A percentile compares a stretch with the other conserved stretches of the same genome.
Evolutionary conservation across 1,140 invertebrate species (phyloP).

Genomic region (Xylocopa sonorina): DNA sequence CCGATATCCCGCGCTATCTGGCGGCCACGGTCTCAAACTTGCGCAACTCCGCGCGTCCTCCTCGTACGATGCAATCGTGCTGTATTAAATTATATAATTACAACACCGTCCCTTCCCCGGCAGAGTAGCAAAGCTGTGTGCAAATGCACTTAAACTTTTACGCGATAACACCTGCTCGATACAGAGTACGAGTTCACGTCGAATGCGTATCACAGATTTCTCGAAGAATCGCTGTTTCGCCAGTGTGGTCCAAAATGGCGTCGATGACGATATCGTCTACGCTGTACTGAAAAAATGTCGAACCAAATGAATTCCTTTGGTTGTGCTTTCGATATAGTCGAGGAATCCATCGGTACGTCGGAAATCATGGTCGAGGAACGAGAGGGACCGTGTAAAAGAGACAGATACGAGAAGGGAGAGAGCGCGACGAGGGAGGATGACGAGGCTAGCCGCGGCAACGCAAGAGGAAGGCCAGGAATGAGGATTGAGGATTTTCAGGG

Average conservation of each 20-base stretch:
- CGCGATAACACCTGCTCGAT: no score
- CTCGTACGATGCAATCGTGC: no score
- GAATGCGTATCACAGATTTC: no score
- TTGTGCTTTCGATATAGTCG: not conserved
- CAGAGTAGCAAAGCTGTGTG: no score
- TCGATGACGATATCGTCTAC: no score
- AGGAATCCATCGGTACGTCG: not conserved
- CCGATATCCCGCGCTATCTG: slow-evolving; percentile 69
- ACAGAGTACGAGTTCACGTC: no score
- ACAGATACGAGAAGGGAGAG: slow-evolving; percentile 25
- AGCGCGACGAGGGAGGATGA: slow-evolving; percentile 23
- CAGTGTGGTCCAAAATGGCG: no score
- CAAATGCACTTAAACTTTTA: no score
- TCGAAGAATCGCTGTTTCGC: no score
- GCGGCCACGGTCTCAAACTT: slow-evolving; percentile 66
- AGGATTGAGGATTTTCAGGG: slow-evolving; percentile 52
- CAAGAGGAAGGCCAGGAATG: slow-evolving; percentile 20
- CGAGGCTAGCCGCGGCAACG: slow-evolving; percentile 23
- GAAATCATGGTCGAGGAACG: slow-evolving; percentile 5
- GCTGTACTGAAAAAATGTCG: no score
- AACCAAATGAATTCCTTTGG: not conserved
- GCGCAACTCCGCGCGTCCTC: slow-evolving; percentile 52
- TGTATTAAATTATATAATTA: no score
- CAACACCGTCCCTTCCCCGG: no score
- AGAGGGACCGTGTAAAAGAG: slow-evolving; percentile 8